Base-by-base conservation (phyloP, 2,797 vertebrate species). In the Avahi laniger region DNA sequence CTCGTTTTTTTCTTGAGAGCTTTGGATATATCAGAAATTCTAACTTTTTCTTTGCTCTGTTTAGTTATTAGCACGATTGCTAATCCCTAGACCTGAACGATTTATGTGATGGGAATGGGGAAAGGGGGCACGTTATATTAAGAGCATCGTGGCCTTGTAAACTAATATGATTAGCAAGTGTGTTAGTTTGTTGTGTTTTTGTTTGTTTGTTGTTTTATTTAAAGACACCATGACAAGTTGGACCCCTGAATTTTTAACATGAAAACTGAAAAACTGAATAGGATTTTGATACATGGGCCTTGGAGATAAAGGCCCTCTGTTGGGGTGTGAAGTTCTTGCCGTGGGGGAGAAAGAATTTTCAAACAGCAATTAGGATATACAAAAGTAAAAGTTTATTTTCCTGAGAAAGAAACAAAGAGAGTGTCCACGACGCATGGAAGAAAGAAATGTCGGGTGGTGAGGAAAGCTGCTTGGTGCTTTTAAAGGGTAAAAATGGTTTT, bases 171-270 rank as follows among this genome's bases (percentile, higher is more conserved):
- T 52, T 63, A 93, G 11, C 76, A 83, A 91, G 17, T 61, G 22
- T 59, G 14, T 59, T 65, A 33, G n/a, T 88, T n/a, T 72, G 57
- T 67, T 65, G 17, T 61, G 6, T n/a, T 43, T 43, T 43, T 59
- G n/a, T 82, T 93, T 91, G 76, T 63, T 85, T n/a, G 20, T 93
- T 89, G 46, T 67, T 87, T 84, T 63, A 69, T 26, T 80, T 61
- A 67, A 59, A 87, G 43, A 93, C 22, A 38, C 26, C 30, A 1
- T 85, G 22, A 79, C 50, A 61, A 10, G 63, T 54, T 79, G 67
- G n/a, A 26, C 3, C 12, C 9, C 33, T 35, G 46, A 63, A 41
- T 83, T 75, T 72, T 79, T 72, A 20, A 38, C 70, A 14, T 52
- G 63, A 69, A 41, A 91, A 81, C 28, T 35, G 54, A 63, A 38